Base-by-base conservation (phyloP, 2,113 vertebrate species). In the Plecturocebus donacophilus region DNA sequence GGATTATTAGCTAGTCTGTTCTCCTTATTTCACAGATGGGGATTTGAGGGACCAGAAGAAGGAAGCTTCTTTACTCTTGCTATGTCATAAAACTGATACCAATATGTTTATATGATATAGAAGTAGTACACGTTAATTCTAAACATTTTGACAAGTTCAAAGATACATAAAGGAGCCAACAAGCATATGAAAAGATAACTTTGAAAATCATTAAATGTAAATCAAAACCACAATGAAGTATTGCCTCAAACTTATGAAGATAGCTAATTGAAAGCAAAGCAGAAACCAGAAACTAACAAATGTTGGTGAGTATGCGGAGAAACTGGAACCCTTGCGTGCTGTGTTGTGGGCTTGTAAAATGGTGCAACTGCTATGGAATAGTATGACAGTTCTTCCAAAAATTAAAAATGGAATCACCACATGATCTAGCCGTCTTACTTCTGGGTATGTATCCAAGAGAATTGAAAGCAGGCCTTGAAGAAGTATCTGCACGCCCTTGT, bases 191-290 rank as follows among this genome's bases (percentile, higher is more conserved):
- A 83, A 93, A 70, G 32, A 56, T 75, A 83, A 73, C 27, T 64
- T 83, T 20, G 71, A 76, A 77, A n/a, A 11, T 82, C 17, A 89
- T 35, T 77, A 82, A 93, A 93, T 90, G 73, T 30, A 91, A 86
- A 71, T 82, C 30, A 58, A 54, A 47, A 40, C 49, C 66, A 64
- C 47, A 47, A 9, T 73, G 9, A 89, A 14, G 40, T 64, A 10
- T 42, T 58, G 52, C 23, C 17, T 85, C 64, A 85, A 32, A 66
- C 64, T 6, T 91, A 25, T 66, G 66, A 80, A 25, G 61, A 45
- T n/a, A 38, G 6, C 58, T 21, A 71, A 64, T 32, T 54, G n/a
- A 27, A 83, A 45, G 49, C 35, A 27, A 47, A 42, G 81, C 14
- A 66, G 70, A n/a, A 61, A 30, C 35, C 21, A 58, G 56, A 87